Percentiles rank a stretch among this genome's conserved stretches.
These are phyloP conservation scores for Seriola aureovittata DNA, from an alignment of 2,113 vertebrate genomes.

Conservation along the genomic window DNA sequence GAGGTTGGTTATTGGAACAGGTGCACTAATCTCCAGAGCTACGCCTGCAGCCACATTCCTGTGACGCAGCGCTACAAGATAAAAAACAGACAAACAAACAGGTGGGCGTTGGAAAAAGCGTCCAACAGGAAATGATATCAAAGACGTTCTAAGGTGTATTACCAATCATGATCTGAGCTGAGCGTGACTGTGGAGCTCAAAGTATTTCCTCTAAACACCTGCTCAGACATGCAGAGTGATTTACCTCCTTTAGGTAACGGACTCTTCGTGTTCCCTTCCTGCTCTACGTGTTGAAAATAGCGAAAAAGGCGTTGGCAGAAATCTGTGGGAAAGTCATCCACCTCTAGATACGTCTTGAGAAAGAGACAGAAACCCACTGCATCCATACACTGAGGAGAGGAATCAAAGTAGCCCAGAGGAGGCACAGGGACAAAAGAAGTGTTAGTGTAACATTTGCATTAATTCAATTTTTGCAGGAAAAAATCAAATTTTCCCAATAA, in stretches of 20 bases:
- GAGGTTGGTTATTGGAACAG: conserved; percentile 10
- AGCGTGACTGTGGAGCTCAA: background rate
- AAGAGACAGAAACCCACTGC: conserved; percentile 88
- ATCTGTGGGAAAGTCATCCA: conserved; percentile 84
- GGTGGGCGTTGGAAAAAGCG: background rate
- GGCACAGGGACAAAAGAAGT: background rate
- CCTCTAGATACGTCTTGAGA: conserved; percentile 90
- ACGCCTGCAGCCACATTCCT: conserved; percentile 2
- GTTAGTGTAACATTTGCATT: background rate
- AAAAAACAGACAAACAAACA: conserved; percentile 24
- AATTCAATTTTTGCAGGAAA: background rate
- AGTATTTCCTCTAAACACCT: background rate
- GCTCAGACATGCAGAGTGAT: background rate
- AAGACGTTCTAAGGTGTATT: background rate
- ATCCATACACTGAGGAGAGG: conserved; percentile 83
- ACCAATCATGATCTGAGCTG: background rate
- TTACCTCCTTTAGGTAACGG: conserved; percentile 65
- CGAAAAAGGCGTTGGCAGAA: conserved; percentile 89
- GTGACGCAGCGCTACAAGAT: background rate
- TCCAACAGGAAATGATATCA: background rate
- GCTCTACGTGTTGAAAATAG: conserved; percentile 87
- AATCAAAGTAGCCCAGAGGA: background rate
- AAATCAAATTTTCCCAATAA: no score
- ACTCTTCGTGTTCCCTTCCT: conserved; percentile 25
- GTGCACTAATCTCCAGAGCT: conserved; percentile 35